Percentiles rank a stretch among this genome's conserved stretches.
Conservation (phyloP, 1,140 invertebrate species). For the Drosophila ercepeae region DNA sequence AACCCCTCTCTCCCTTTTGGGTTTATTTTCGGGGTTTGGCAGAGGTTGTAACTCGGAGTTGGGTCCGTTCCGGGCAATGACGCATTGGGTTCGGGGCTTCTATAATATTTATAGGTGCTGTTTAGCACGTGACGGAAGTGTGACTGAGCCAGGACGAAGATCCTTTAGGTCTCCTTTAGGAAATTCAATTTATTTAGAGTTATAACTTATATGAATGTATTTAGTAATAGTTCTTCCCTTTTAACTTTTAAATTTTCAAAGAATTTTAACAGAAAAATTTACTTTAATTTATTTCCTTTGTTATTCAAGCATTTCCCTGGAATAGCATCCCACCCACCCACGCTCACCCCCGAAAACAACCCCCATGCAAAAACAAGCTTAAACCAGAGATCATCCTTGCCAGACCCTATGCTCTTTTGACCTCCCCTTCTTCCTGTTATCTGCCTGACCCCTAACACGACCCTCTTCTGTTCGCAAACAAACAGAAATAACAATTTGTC, state of each 20-base stretch:
- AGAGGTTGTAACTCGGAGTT: conserved; percentile 38
- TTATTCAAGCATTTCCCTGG: conserved; percentile 12
- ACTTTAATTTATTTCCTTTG: background rate
- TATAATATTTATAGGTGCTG: conserved; percentile 41
- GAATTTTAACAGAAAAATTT: too few relatives aligned
- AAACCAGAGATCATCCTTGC: conserved; percentile 33
- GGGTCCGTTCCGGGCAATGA: conserved; percentile 32
- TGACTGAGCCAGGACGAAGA: conserved; percentile 17
- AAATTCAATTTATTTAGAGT: conserved; percentile 11
- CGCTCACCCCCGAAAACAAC: conserved; percentile 22
- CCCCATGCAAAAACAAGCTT: conserved; percentile 9
- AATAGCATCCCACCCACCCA: conserved; percentile 27
- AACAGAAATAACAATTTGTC: conserved; percentile 74
- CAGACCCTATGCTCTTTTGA: conserved; percentile 57
- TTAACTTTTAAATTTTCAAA: too few relatives aligned
- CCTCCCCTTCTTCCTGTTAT: conserved; percentile 29
- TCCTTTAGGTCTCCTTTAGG: background rate
- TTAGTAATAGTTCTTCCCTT: too few relatives aligned
- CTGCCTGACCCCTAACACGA: conserved; percentile 45
- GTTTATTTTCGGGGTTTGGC: conserved; percentile 33
- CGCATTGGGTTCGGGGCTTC: conserved; percentile 34
- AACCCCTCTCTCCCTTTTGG: conserved; percentile 20
- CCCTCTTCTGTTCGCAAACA: conserved; percentile 43
- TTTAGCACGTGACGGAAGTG: conserved; percentile 73
- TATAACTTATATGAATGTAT: too few relatives aligned